Percentiles rank a stretch among this genome's conserved stretches.
These are phyloP conservation scores for Nannospalax galili DNA, from an alignment of 2,113 vertebrate genomes.

Conservation along the genomic window DNA sequence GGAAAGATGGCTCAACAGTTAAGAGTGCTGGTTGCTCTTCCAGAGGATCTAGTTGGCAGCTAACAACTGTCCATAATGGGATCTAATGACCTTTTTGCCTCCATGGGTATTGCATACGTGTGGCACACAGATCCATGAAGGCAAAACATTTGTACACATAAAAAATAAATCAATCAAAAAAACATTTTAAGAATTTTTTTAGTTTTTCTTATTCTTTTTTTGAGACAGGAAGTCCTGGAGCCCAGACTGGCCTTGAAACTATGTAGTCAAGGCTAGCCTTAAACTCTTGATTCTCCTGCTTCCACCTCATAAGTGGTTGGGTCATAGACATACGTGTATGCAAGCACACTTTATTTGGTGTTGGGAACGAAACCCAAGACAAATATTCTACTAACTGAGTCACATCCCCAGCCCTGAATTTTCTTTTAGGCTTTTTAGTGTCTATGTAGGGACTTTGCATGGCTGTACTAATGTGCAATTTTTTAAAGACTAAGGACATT, in stretches of 20 bases:
- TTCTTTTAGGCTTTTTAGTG: neutral
- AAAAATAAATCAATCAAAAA: too few species aligned
- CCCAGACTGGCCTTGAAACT: neutral
- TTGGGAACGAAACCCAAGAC: neutral
- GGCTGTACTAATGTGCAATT: neutral
- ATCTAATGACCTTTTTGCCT: too few species aligned
- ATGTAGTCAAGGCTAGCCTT: neutral
- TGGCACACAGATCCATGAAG: too few species aligned
- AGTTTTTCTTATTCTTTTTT: neutral
- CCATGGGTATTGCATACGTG: too few species aligned
- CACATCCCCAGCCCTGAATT: neutral
- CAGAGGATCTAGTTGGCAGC: too few species aligned
- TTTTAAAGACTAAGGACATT: neutral
- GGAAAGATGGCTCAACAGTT: too few species aligned
- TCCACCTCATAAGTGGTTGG: neutral
- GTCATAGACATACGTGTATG: neutral
- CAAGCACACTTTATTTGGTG: neutral
- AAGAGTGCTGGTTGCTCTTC: too few species aligned
- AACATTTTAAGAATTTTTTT: neutral
- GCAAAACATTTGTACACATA: too few species aligned
- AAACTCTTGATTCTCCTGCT: neutral
- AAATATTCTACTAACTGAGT: too few species aligned
- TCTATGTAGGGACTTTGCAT: neutral
- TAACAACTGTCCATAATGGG: too few species aligned
- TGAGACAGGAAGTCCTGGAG: neutral